phyloP scores from a whole-genome alignment of 2,888 invertebrate species.

The Dynastes tityus region DNA sequence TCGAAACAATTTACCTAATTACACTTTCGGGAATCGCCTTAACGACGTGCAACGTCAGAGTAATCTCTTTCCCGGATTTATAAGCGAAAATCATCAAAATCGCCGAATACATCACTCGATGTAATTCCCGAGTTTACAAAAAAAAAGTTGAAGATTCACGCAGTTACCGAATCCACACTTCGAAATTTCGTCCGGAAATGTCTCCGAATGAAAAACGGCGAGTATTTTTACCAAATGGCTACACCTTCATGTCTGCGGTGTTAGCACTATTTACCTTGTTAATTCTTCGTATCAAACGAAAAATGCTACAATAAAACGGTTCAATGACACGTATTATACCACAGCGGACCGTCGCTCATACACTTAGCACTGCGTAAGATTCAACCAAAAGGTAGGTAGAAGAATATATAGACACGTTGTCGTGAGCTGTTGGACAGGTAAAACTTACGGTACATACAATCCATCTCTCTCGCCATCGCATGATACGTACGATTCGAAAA shows the following conservation, averaged over 20 bases:
- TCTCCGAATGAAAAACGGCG: too few relatives aligned
- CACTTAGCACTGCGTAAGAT: background rate
- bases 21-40: background rate
- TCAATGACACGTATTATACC: conserved; percentile 51
- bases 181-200: too few relatives aligned
- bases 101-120: background rate
- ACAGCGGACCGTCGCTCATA: conserved; percentile 10
- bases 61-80: too few relatives aligned
- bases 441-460: conserved; percentile 51
- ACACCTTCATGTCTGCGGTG: background rate
- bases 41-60: background rate
- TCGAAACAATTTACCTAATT: too few relatives aligned
- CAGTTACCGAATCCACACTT: too few relatives aligned
- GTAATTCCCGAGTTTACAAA: background rate
- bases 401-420: conserved; percentile 55
- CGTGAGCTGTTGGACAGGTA: conserved; percentile 54
- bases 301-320: conserved; percentile 30
- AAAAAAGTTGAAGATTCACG: too few relatives aligned
- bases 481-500: background rate
- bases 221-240: background rate
- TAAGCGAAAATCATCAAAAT: background rate
- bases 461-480: conserved; percentile 40
- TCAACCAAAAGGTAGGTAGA: conserved; percentile 42
- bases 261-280: background rate
- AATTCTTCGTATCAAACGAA: background rate